Conservation (phyloP, 1,140 invertebrate genomes). For the Caenorhabditis elegans region DNA sequence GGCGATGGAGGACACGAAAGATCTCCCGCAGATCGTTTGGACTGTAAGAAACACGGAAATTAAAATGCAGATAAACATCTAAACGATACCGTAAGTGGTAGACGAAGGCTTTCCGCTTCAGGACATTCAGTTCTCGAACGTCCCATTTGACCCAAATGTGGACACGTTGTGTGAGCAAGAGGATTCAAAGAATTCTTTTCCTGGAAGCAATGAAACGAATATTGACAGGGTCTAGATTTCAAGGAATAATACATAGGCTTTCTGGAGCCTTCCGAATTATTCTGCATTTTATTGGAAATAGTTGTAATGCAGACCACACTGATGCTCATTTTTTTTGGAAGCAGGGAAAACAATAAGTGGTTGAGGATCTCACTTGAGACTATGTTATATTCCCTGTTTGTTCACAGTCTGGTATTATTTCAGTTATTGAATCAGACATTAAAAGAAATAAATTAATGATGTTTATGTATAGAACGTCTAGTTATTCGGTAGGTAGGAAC, state of each 20-base stretch:
- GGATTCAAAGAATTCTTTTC: conserved; percentile 4
- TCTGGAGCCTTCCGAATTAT: neutral
- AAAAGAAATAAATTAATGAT: neutral
- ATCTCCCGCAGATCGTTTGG: conserved; percentile 11
- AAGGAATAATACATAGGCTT: neutral
- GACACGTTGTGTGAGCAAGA: conserved; percentile 8
- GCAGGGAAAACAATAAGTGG: neutral
- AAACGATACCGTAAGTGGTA: conserved; percentile 15
- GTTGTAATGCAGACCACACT: conserved; percentile 39
- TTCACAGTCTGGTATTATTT: neutral
- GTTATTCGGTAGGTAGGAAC: neutral
- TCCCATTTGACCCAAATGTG: conserved; percentile 19
- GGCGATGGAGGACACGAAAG: neutral
- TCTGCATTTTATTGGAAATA: too few relatives aligned
- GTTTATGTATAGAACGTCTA: neutral
- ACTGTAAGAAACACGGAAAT: neutral
- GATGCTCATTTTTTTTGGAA: neutral
- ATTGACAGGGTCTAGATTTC: too few relatives aligned
- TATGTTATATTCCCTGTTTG: neutral
- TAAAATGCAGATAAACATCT: neutral
- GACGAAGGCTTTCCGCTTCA: neutral
- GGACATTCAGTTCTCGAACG: conserved; percentile 27
- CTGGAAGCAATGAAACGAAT: neutral
- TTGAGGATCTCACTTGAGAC: neutral
- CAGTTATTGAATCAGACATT: neutral